Evolutionary conservation across 2,797 vertebrate species (phyloP).

Genomic region (Poeciliopsis presidionis): DNA sequence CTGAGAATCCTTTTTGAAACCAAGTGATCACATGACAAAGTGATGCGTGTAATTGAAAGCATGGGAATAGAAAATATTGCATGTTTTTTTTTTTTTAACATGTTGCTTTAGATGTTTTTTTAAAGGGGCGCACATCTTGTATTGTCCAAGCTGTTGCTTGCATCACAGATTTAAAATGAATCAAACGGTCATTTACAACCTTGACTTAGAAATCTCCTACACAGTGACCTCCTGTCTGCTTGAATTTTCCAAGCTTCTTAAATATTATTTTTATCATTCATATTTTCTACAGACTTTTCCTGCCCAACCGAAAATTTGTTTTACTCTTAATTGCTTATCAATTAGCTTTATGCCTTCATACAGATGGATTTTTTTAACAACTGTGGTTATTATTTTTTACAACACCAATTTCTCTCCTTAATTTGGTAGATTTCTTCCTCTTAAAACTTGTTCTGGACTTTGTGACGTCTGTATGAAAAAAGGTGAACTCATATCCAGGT

Average conservation of each 20-base stretch:
- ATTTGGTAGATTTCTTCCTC: background rate
- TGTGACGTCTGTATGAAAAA: background rate
- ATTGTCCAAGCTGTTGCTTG: background rate
- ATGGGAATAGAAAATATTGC: background rate
- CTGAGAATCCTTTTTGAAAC: background rate
- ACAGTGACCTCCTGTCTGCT: background rate
- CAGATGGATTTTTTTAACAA: background rate
- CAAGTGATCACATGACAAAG: background rate
- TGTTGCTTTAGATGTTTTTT: conserved; percentile 2
- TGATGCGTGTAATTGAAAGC: background rate
- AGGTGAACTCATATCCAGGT: background rate
- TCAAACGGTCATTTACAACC: background rate
- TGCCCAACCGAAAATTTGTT: background rate
- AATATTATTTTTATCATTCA: background rate
- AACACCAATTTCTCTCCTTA: background rate
- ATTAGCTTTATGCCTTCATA: background rate
- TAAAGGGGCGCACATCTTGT: background rate
- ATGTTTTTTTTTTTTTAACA: background rate
- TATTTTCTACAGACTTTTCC: background rate
- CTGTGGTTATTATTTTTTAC: background rate
- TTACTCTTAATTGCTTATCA: conserved; percentile 1
- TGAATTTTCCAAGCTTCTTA: background rate
- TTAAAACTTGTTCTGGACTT: background rate
- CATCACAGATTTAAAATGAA: background rate
- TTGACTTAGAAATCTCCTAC: background rate